Base-by-base conservation (phyloP, 2,113 vertebrate species). In the Paramisgurnus dabryanus region DNA sequence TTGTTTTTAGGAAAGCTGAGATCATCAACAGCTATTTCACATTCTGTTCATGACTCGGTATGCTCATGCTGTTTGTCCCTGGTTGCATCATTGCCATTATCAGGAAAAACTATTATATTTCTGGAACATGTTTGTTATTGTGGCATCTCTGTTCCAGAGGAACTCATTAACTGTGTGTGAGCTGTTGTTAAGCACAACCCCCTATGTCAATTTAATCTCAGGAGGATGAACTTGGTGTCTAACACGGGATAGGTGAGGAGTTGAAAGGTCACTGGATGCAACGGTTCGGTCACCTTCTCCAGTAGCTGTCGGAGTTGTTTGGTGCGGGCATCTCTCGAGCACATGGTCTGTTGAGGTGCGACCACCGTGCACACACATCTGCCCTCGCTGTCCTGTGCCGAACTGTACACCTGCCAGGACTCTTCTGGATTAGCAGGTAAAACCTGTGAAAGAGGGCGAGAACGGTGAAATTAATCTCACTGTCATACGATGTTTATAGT, bases 401-500 rank as follows among this genome's bases (percentile, higher is more conserved):
- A 99, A 91, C 98, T 99, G 93, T 98, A 99, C 73, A 99, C 98
- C 93, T 99, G 97, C 98, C 98, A 99, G 87, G 97, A 96, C 87
- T 99, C 98, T 91, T 98, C 97, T 39, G 96, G 96, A 91, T 96
- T 98, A 85, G 96, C 95, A 82, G 96, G 96, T 93, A 98, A 89
- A 89, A 98, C 97, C 97, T 99, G 86, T 22, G 6, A 60, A 15
- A 34, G 39, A 57, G 58, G 9, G 15, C 27, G 1, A 43, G 6
- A 72, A 18, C 27, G 22, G 10, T 6, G 2, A 53, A 10, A 70
- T 41, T 58, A 55, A 53, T 13, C 50, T 53, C 12, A 5, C 50
- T 53, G 40, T 45, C 43, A 50, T 40, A 61, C 49, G 47, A 50
- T 17, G 3, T 27, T 64, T 8, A 34, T 0, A 6, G 43, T 65